Conservation (phyloP, 2,888 invertebrate species). For the Macaria notata region DNA sequence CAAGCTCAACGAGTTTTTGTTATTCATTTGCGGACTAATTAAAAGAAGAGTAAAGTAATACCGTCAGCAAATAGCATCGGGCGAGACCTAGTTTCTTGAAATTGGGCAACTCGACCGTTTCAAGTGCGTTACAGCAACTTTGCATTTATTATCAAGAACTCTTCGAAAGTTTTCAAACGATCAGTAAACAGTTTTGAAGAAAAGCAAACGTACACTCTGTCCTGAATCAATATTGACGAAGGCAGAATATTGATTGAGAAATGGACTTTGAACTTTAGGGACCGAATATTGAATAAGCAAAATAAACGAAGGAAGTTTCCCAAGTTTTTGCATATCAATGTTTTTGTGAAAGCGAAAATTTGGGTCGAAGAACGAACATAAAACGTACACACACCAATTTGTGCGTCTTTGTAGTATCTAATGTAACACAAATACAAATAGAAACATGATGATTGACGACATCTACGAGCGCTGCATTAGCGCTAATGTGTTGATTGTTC, state of each 20-base stretch:
- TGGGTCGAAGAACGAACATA: constrained; percentile 16
- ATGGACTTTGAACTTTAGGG: no score
- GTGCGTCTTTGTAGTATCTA: no score
- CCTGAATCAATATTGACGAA: not conserved
- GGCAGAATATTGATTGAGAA: no score
- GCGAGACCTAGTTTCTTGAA: no score
- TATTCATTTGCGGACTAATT: not conserved
- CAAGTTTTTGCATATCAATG: no score
- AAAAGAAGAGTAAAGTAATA: not conserved
- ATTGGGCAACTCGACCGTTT: no score
- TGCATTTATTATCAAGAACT: not conserved
- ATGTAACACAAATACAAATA: constrained; percentile 13
- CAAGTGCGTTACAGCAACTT: not conserved
- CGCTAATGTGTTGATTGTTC: constrained; percentile 37
- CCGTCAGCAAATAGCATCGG: not conserved
- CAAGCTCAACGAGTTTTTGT: not conserved
- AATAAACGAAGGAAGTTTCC: no score
- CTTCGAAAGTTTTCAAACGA: not conserved
- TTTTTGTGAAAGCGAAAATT: no score
- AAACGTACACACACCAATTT: constrained; percentile 9
- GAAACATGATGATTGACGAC: constrained; percentile 22
- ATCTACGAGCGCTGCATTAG: constrained; percentile 22
- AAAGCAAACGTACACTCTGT: constrained; percentile 1
- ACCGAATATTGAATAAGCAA: no score
- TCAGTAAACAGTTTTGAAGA: no score